These are phyloP conservation scores for Conus ventricosus DNA, from an alignment of 1,140 invertebrate species.

Conservation along the genomic window DNA sequence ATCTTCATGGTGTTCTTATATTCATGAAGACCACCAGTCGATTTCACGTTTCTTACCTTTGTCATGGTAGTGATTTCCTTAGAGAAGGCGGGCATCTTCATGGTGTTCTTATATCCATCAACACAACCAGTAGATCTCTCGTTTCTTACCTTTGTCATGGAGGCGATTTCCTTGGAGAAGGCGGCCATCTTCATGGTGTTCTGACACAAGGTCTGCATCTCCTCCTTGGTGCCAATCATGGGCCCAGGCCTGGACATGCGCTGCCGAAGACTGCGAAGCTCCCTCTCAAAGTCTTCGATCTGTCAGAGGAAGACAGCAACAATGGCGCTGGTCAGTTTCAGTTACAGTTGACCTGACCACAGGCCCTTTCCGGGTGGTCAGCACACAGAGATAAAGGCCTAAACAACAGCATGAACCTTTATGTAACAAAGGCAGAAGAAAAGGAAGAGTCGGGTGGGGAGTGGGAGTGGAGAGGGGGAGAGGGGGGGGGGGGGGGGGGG, in stretches of 20 bases:
- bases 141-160: slow-evolving; percentile 57
- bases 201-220: slow-evolving; percentile 76
- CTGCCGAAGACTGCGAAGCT: slow-evolving; percentile 78
- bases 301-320: slow-evolving; percentile 63
- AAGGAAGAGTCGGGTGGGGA: no score
- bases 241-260: slow-evolving; percentile 48
- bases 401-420: no score
- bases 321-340: no score
- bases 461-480: no score
- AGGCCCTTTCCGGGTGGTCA: no score
- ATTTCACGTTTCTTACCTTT: no score
- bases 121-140: no score
- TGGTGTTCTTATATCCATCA: slow-evolving; percentile 65
- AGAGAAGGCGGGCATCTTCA: slow-evolving; percentile 74
- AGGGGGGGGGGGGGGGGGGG: no score
- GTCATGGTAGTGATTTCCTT: slow-evolving; percentile 76
- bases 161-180: slow-evolving; percentile 77
- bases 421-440: no score
- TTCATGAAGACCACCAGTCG: no score
- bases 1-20: slow-evolving; percentile 42
- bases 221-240: slow-evolving; percentile 75
- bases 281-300: slow-evolving; percentile 80
- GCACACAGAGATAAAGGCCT: no score
- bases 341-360: no score
- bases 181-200: slow-evolving; percentile 72